Evolutionary conservation across 1,140 invertebrate genomes (phyloP).

Genomic region (Lerema accius): DNA sequence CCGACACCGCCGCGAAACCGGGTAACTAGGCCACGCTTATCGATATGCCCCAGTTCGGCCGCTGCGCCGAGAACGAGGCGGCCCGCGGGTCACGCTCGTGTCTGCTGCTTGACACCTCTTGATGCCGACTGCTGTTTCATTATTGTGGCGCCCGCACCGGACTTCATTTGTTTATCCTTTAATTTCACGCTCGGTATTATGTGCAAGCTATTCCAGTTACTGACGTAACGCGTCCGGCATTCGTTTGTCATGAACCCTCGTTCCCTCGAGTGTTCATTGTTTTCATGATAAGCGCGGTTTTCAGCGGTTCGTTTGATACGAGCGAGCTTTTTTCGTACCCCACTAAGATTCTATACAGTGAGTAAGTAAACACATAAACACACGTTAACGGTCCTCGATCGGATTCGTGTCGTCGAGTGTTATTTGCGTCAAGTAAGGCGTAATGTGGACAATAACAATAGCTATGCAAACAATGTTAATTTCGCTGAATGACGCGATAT

Average conservation of each 20-base stretch:
- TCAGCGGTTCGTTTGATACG: constrained; percentile 15
- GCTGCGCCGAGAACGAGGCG: constrained; percentile 61
- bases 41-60: constrained; percentile 73
- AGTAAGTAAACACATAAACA: constrained; percentile 25
- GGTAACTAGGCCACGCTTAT: constrained; percentile 75
- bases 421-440: constrained; percentile 56
- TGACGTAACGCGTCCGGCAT: constrained; percentile 70
- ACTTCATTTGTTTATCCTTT: constrained; percentile 82
- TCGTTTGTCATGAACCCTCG: constrained; percentile 64
- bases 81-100: constrained; percentile 68
- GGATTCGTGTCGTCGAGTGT: constrained; percentile 43
- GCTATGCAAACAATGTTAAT: constrained; percentile 76
- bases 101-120: constrained; percentile 74
- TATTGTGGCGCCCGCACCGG: constrained; percentile 71
- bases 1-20: constrained; percentile 50
- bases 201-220: constrained; percentile 77
- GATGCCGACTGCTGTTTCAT: constrained; percentile 74
- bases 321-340: constrained; percentile 18
- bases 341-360: constrained; percentile 8
- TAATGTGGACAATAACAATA: constrained; percentile 51
- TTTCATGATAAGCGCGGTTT: constrained; percentile 35
- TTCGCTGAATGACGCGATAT: constrained; percentile 54
- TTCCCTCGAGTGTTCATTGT: constrained; percentile 44
- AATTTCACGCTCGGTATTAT: constrained; percentile 72
- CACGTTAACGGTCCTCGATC: constrained; percentile 36